Base-by-base conservation (phyloP, 2,888 invertebrate genomes). In the Pecten maximus region DNA sequence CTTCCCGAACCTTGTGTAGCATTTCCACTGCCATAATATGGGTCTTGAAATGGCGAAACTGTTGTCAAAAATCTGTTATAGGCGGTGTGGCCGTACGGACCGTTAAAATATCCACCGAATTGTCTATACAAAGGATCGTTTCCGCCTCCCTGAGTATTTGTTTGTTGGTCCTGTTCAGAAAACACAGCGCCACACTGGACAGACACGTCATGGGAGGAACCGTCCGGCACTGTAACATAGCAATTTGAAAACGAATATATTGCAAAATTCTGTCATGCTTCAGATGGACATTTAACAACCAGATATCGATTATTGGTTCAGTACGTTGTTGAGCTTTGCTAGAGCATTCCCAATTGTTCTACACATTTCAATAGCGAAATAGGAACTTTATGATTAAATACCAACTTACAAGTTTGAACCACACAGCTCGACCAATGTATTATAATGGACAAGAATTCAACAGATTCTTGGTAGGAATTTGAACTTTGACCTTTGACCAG, bases 1-100 rank as follows among this genome's bases (percentile, higher is more conserved):
- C 74, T 74, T 74, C 74, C 74, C 35, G 74, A 74, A 35, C 74
- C 35, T 35, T 74, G 74, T 28, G 74, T 74, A 74, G 74, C 28
- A 74, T 74, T 74, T 12, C 44, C 12, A 16, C 35, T 74, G 74
- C 35, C 74, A 74, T 74, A 74, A 35, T 74, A 74, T 35, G 74
- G 74, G 74, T 74, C 28, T 35, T 74, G 74, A 10, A 74, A 74
- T 74, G 74, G 74, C 10, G 74, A 74, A 28, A 74, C 74, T 6
- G 74, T 74, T 0, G 74, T 74, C 35, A 74, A 6, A 35, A 74
- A 74, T 28, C 74, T 74, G 74, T 74, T 74, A 23, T 74, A 74
- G 74, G 74, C 74, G 6, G 60, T 23, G 23, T 3, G 2, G n/a
- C n/a, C n/a, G n/a, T n/a, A 60, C 23, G 60, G 60, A n/a, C n/a